Percentiles rank a stretch among this genome's conserved stretches.
These are phyloP conservation scores for Anarsia innoxiella DNA, from an alignment of 2,888 invertebrate species.

Conservation along the genomic window DNA sequence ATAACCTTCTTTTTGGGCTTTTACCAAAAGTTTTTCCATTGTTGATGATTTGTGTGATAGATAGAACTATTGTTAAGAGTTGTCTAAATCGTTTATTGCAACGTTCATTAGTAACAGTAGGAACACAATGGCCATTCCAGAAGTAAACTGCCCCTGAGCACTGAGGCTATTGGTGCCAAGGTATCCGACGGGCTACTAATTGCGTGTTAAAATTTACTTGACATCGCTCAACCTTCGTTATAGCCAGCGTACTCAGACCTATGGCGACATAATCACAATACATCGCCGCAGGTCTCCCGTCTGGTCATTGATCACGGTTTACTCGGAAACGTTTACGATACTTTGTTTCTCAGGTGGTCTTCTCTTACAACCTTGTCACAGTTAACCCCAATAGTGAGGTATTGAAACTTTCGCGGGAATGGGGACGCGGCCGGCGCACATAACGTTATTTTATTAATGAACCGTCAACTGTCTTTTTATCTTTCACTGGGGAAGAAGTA, in stretches of 20 bases:
- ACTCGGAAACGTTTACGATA: slow-evolving; percentile 53
- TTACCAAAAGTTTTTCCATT: no score
- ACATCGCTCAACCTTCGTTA: slow-evolving; percentile 62
- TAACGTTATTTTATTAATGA: slow-evolving; percentile 52
- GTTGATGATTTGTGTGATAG: no score
- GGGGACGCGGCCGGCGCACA: slow-evolving; percentile 38
- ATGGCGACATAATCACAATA: neutral
- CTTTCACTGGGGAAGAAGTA: slow-evolving; percentile 19
- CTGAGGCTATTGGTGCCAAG: slow-evolving; percentile 60
- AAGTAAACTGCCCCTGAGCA: slow-evolving; percentile 42
- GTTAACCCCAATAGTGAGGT: slow-evolving; percentile 52
- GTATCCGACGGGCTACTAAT: slow-evolving; percentile 59
- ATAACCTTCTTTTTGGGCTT: no score
- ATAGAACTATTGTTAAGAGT: no score
- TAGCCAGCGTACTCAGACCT: slow-evolving; percentile 36
- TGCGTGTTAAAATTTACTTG: slow-evolving; percentile 72
- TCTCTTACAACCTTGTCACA: slow-evolving; percentile 63
- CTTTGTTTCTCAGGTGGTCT: slow-evolving; percentile 59
- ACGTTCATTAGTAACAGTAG: neutral
- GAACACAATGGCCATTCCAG: slow-evolving; percentile 15
- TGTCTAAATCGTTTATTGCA: slow-evolving; percentile 3
- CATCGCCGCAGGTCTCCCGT: slow-evolving; percentile 23
- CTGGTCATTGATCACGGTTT: slow-evolving; percentile 39
- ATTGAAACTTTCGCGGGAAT: slow-evolving; percentile 61
- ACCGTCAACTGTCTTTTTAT: slow-evolving; percentile 28